These are phyloP conservation scores for Sebastes elongatus DNA, from an alignment of 2,797 vertebrate genomes.

Conservation along the genomic window DNA sequence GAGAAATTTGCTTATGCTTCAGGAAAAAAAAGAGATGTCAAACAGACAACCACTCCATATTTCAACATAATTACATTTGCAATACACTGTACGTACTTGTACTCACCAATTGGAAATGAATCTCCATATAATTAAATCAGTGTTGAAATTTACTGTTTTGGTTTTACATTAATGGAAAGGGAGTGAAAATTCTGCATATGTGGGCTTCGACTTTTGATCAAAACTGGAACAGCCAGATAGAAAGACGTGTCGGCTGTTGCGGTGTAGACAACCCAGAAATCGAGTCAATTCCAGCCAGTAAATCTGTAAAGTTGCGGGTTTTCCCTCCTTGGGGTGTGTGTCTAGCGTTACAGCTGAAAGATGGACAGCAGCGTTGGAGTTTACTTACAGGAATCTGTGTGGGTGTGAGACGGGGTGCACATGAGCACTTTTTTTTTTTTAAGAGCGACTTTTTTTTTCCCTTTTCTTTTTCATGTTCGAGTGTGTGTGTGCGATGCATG, in stretches of 20 bases:
- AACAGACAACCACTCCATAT: not conserved
- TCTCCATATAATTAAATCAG: not conserved
- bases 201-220: slow-evolving; percentile 2
- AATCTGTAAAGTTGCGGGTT: slow-evolving; percentile 56
- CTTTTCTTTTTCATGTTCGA: slow-evolving; percentile 10
- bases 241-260: slow-evolving; percentile 11
- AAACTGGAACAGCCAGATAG: slow-evolving; percentile 3
- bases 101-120: not conserved
- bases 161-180: not conserved
- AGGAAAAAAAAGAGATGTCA: slow-evolving; percentile 23
- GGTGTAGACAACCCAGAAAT: slow-evolving; percentile 34
- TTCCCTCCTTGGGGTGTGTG: slow-evolving; percentile 53
- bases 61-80: slow-evolving; percentile 23
- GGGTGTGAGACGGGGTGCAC: slow-evolving; percentile 72
- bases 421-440: slow-evolving; percentile 29
- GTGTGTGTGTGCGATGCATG: slow-evolving; percentile 8
- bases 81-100: not conserved
- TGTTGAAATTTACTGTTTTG: slow-evolving; percentile 5
- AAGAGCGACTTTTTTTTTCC: not conserved
- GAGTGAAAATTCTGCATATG: not conserved
- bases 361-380: slow-evolving; percentile 55
- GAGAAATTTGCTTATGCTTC: not conserved
- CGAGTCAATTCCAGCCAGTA: slow-evolving; percentile 33
- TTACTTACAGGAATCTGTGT: slow-evolving; percentile 76
- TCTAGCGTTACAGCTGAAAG: slow-evolving; percentile 68